phyloP scores from a whole-genome alignment of 2,888 invertebrate genomes.

The Lucinisca nassula region DNA sequence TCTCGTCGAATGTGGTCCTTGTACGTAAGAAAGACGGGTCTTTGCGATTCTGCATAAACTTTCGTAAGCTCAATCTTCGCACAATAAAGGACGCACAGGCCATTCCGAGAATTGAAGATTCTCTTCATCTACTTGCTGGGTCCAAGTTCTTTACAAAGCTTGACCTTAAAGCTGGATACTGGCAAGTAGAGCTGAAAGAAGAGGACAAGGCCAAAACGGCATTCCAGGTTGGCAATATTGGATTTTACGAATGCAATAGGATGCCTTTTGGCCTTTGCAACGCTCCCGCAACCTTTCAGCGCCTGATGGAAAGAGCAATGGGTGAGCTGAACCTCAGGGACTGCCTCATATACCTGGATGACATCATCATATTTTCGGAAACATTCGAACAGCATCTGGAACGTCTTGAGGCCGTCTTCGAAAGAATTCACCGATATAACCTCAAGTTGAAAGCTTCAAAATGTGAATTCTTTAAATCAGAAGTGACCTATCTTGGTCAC shows the following conservation, averaged over 20 bases:
- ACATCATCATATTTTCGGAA: slow-evolving; percentile 31
- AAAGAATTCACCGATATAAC: not conserved
- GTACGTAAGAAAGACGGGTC: not conserved
- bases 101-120: not conserved
- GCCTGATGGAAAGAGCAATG: slow-evolving; percentile 41
- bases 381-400: slow-evolving; percentile 18
- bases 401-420: not conserved
- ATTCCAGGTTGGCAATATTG: slow-evolving; percentile 1
- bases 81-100: not conserved
- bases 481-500: too few relatives aligned
- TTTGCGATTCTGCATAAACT: not conserved
- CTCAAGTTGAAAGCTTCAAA: slow-evolving; percentile 33
- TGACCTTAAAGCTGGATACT: not conserved
- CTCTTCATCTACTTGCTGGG: not conserved
- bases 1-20: not conserved
- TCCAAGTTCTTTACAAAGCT: not conserved
- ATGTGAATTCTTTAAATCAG: too few relatives aligned
- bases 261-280: slow-evolving; percentile 3
- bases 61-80: not conserved
- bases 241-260: not conserved
- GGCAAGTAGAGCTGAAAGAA: not conserved
- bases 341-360: slow-evolving; percentile 25
- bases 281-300: slow-evolving; percentile 37
- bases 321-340: slow-evolving; percentile 30
- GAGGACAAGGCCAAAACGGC: not conserved